Evolutionary conservation across 2,797 vertebrate genomes (phyloP), one percentile per base, ranked within the genome.

Genomic region (Lepus townsendii): DNA sequence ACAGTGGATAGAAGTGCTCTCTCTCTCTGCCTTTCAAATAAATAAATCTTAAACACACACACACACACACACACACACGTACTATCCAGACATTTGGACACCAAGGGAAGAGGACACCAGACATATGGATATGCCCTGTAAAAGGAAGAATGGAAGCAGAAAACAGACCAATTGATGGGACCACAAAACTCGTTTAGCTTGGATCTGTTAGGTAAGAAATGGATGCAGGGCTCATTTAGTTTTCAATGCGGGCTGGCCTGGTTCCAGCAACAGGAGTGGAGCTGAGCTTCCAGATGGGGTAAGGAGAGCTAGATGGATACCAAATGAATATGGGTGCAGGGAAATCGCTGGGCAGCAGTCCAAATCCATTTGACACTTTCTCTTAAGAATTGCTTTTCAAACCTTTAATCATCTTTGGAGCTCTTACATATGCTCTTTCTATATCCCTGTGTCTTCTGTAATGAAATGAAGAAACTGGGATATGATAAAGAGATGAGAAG

Each of bases 361-460:
- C 95, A 95, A 96, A 84, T 42, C 57, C 95, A 91, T 69, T 88
- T 84, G 94, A 88, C 91, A 82, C 96, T 96, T 96, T 85, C 35
- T 54, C 86, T 84, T 88, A 78, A 88, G 75, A 97, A 91, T 93
- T 75, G 89, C 71, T 96, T 94, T 95, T 92, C 22, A 87, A 95
- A 76, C 19, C 62, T 79, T 71, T 90, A 68, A 84, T 95, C 52
- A 90, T 77, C 89, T 87, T 54, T 26, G 73, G 72, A 93, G 84
- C 82, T 95, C 42, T 90, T 86, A 65, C 54, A 82, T 57, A 92
- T 68, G 94, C 80, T 93, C 87, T 94, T 93, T 94, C 80, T 68
- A 62, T n/a, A 78, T 32, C 32, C 54, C 20, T 5, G 17, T 76
- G 87, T 90, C 82, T 92, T 73, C 78, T 83, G 62, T 85, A 93